Evolutionary conservation across 2,113 vertebrate genomes (phyloP).

Genomic region (Zonotrichia leucophrys): DNA sequence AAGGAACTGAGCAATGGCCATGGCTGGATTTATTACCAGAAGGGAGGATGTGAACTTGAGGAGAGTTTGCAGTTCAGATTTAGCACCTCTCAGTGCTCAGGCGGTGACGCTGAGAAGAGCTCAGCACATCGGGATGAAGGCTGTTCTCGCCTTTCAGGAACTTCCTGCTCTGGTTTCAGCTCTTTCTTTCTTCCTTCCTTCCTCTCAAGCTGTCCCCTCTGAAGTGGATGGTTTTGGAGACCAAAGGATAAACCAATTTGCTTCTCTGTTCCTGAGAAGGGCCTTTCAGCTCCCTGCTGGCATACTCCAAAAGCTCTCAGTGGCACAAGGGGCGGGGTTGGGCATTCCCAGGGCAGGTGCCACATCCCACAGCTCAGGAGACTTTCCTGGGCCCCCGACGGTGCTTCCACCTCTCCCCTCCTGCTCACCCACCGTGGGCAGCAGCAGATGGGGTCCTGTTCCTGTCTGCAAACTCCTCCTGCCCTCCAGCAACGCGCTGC

Average conservation of each 20-base stretch:
- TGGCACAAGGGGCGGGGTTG: accelerated
- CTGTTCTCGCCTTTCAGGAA: constrained; percentile 24
- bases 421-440: background rate
- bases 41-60: background rate
- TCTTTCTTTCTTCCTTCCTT: constrained; percentile 46
- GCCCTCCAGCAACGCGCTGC: background rate
- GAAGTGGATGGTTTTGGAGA: background rate
- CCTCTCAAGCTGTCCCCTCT: background rate
- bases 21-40: background rate
- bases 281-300: background rate
- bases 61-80: background rate
- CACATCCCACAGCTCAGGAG: background rate
- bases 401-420: background rate
- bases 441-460: background rate
- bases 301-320: background rate
- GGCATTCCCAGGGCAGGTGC: background rate
- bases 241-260: background rate
- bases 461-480: background rate
- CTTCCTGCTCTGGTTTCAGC: constrained; percentile 45
- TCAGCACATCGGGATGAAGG: background rate
- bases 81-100: background rate
- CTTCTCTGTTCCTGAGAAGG: background rate
- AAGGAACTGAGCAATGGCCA: background rate
- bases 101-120: background rate
- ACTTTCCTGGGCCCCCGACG: background rate